phyloP scores from a whole-genome alignment of 2,113 vertebrate genomes.

The Emydura subglobosa region DNA sequence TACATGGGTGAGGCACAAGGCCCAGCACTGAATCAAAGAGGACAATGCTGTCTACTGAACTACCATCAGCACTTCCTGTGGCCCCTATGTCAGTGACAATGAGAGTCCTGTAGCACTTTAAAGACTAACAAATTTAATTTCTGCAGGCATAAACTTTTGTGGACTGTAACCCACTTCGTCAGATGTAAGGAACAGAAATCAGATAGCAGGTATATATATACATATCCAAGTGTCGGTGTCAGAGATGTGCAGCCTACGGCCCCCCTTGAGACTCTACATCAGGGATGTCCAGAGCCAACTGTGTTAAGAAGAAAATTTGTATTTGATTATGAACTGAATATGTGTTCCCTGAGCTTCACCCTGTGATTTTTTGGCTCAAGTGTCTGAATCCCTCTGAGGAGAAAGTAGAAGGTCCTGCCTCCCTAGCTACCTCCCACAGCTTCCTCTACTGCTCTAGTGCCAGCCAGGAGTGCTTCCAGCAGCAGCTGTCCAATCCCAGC shows the following conservation, averaged over 20 bases:
- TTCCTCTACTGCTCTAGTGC: not conserved
- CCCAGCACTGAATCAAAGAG: not conserved
- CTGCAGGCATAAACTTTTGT: too few species aligned
- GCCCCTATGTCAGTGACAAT: not conserved
- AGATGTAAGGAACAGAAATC: too few species aligned
- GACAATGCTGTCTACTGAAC: not conserved
- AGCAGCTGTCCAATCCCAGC: not conserved
- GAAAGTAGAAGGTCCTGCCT: not conserved
- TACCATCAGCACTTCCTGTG: not conserved
- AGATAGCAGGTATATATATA: too few species aligned
- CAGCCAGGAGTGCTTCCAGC: not conserved
- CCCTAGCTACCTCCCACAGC: not conserved
- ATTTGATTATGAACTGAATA: not conserved
- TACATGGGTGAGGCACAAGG: not conserved
- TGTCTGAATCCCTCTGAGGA: not conserved
- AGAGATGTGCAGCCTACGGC: not conserved
- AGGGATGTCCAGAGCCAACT: not conserved
- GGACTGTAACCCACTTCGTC: too few species aligned
- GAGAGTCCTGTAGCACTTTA: too few species aligned
- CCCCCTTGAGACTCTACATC: not conserved
- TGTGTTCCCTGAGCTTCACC: not conserved
- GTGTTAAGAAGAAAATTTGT: not conserved
- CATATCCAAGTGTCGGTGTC: too few species aligned
- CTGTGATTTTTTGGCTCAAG: not conserved
- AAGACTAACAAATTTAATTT: too few species aligned